Conservation (phyloP, 2,113 vertebrate genomes). For the Tinamus guttatus region DNA sequence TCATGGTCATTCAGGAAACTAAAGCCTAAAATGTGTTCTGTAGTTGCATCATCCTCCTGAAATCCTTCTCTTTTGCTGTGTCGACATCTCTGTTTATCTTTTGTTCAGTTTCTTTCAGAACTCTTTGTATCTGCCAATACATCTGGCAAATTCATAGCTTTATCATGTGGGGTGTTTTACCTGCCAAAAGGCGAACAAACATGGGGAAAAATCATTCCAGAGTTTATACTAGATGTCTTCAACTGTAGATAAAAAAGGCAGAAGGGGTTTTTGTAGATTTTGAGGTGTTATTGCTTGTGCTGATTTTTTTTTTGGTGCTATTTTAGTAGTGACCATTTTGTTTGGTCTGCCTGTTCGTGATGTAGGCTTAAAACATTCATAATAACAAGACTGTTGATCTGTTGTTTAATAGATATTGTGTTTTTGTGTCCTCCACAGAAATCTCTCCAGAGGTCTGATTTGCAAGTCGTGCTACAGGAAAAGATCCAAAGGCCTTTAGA, state of each 20-base stretch:
- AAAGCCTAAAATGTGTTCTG: not conserved
- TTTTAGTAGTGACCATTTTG: not conserved
- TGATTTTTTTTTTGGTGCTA: not conserved
- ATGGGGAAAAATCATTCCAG: accelerated
- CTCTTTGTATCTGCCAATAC: not conserved
- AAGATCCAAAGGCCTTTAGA: not conserved
- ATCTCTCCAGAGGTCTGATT: not conserved
- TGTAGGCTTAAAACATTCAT: not conserved
- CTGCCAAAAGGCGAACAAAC: not conserved
- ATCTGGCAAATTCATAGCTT: not conserved
- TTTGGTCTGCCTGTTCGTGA: not conserved
- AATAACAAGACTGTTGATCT: not conserved
- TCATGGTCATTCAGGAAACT: not conserved
- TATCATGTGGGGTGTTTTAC: not conserved
- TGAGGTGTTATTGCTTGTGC: not conserved
- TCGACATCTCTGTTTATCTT: not conserved
- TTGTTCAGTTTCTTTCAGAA: not conserved
- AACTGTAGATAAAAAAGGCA: not conserved
- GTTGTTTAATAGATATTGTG: not conserved
- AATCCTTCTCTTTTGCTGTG: not conserved
- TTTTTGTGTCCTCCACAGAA: not conserved
- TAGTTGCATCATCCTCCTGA: not conserved
- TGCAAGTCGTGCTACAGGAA: not conserved
- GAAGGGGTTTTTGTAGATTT: not conserved
- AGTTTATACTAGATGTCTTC: not conserved